Evolutionary conservation across 2,797 vertebrate species (phyloP), one percentile per base, ranked within the genome.

Genomic region (Salmo trutta): DNA sequence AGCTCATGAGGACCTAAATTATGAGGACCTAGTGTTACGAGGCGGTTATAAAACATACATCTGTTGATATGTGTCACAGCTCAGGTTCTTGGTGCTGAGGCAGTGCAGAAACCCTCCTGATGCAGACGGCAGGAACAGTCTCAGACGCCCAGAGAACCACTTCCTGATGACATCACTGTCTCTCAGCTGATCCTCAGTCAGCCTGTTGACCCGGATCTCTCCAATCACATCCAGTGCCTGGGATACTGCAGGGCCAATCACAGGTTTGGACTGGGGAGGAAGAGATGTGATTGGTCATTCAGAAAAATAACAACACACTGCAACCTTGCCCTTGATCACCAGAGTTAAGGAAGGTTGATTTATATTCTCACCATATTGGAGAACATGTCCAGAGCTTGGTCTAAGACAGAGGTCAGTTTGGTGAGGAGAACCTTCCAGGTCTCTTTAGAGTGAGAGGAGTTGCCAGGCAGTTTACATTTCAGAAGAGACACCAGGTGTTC

Each of bases 341-440:
- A 65, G 62, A 27, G 62, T 14, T 36, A 51, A 6, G 15, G 19
- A 59, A 59, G 0, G 0, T 7, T 27, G 24, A 29, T 65, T 12
- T 14, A 27, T 4, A 29, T 12, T 4, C 21, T 29, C 62, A 91
- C 88, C 81, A 10, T 82, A 66, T 81, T 75, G 3, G 85, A 84
- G 74, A 93, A 69, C 3, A 88, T 79, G 79, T 89, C 82, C 83
- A 94, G 84, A 17, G 93, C 92, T 5, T 81, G 77, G 21, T 93
- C 84, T 81, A 94, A 65, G 72, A 92, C 54, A 1, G 0, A 0
- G 33, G 87, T 85, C 1, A 85, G 47, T 64, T 89, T 87, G 0
- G 79, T 90, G 73, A 94, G 88, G 73, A 94, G 77, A 79, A 91
- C 36, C 86, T 93, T 94, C 93, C 93, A 94, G 41, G 90, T 77